Conservation (phyloP, 1,140 invertebrate species). For the Neuroterus valhalla region DNA sequence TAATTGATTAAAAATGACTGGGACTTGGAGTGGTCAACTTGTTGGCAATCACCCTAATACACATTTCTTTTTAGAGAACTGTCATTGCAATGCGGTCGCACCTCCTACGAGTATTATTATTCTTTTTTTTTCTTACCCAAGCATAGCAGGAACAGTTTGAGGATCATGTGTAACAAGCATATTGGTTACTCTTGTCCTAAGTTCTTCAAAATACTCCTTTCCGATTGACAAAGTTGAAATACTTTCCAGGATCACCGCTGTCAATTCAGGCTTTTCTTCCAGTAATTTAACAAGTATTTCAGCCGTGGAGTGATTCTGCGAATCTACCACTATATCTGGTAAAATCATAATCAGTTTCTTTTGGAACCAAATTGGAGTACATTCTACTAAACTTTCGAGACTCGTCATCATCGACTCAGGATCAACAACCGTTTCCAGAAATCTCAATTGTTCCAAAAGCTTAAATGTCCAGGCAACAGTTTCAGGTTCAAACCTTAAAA, state of each 20-base stretch:
- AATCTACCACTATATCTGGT: conserved; percentile 68
- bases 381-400: conserved; percentile 66
- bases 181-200: conserved; percentile 59
- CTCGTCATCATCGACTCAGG: conserved; percentile 54
- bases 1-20: too few relatives aligned
- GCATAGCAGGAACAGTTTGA: conserved; percentile 60
- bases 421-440: conserved; percentile 62
- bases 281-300: conserved; percentile 66
- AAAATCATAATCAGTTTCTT: conserved; percentile 65
- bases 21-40: too few relatives aligned
- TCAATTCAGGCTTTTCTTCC: conserved; percentile 59
- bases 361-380: conserved; percentile 68
- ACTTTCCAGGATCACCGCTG: conserved; percentile 62
- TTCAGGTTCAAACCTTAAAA: conserved; percentile 57
- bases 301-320: conserved; percentile 64
- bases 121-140: conserved; percentile 53
- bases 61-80: too few relatives aligned
- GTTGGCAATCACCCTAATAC: too few relatives aligned
- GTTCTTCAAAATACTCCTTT: conserved; percentile 64
- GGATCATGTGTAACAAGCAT: conserved; percentile 56
- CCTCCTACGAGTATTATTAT: not conserved
- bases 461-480: conserved; percentile 60
- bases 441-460: conserved; percentile 68
- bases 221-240: conserved; percentile 65
- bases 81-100: too few relatives aligned